phyloP scores from a whole-genome alignment of 2,113 vertebrate species.

The Pygoscelis antarcticus region DNA sequence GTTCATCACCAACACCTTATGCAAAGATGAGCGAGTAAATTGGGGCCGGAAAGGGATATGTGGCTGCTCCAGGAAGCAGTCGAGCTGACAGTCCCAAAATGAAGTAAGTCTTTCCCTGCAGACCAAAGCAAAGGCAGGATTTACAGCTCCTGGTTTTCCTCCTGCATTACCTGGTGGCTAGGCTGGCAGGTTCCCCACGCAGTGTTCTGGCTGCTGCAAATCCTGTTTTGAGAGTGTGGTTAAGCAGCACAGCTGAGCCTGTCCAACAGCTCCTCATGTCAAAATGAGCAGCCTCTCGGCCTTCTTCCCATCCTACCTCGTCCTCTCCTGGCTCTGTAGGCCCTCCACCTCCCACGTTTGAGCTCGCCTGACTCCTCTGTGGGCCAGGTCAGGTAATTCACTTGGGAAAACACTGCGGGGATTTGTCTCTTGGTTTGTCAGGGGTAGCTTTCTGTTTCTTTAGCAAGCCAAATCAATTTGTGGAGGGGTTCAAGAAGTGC shows the following conservation, averaged over 20 bases:
- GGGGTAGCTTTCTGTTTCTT: neutral
- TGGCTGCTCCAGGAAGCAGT: neutral
- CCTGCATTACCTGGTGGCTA: neutral
- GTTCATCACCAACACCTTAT: neutral
- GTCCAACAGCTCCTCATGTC: neutral
- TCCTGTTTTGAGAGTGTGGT: neutral
- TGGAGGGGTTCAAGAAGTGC: neutral
- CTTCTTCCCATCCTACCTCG: neutral
- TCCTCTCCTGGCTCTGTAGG: neutral
- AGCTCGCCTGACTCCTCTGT: neutral
- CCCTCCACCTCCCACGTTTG: rapidly evolving
- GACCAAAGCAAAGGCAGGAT: neutral
- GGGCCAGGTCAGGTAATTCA: neutral
- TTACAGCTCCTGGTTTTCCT: neutral
- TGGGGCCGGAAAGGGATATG: neutral
- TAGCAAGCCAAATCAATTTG: neutral
- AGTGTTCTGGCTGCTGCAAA: neutral
- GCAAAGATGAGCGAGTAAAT: neutral
- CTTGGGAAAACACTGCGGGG: neutral
- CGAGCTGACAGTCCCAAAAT: neutral
- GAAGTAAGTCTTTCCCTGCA: neutral
- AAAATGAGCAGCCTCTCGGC: neutral
- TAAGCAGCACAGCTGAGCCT: neutral
- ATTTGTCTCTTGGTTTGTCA: neutral
- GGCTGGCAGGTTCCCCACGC: neutral